phyloP scores from a whole-genome alignment of 1,140 invertebrate genomes.

The Drosophila quadrilineata region DNA sequence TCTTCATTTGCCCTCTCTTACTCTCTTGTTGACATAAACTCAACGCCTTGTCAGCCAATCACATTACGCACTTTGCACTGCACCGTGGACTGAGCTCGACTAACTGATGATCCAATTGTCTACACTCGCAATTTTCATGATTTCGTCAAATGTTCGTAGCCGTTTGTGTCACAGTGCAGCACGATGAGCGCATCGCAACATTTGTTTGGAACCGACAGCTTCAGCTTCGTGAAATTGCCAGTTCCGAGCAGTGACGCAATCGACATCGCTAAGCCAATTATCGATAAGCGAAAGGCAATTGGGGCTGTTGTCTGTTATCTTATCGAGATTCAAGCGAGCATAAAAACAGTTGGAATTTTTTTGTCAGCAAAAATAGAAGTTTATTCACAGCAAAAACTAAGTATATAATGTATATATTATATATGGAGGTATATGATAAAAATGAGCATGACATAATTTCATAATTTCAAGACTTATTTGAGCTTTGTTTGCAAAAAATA shows the following conservation, averaged over 20 bases:
- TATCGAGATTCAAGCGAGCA: constrained; percentile 15
- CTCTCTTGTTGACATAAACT: not conserved
- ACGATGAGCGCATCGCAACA: constrained; percentile 12
- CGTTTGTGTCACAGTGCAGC: constrained; percentile 1
- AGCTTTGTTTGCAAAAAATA: too few relatives aligned
- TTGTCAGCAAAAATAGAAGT: constrained; percentile 29
- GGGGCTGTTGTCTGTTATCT: constrained; percentile 25
- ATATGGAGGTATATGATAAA: constrained; percentile 13
- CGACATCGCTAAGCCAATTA: constrained; percentile 1
- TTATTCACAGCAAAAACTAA: constrained; percentile 40
- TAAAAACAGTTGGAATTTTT: constrained; percentile 6
- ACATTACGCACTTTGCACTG: constrained; percentile 23
- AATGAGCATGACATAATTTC: too few relatives aligned
- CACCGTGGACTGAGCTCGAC: constrained; percentile 9
- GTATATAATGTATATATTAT: not conserved
- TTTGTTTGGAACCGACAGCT: too few relatives aligned
- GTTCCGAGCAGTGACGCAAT: constrained; percentile 25
- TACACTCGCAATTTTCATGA: not conserved
- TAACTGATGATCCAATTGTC: not conserved
- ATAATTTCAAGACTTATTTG: too few relatives aligned
- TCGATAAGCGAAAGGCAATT: constrained; percentile 20
- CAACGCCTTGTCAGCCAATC: too few relatives aligned
- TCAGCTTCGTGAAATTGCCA: constrained; percentile 14
- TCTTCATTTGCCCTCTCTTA: not conserved
- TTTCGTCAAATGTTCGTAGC: not conserved